Evolutionary conservation across 1,140 invertebrate genomes (phyloP).

Genomic region (Bombus vancouverensis): DNA sequence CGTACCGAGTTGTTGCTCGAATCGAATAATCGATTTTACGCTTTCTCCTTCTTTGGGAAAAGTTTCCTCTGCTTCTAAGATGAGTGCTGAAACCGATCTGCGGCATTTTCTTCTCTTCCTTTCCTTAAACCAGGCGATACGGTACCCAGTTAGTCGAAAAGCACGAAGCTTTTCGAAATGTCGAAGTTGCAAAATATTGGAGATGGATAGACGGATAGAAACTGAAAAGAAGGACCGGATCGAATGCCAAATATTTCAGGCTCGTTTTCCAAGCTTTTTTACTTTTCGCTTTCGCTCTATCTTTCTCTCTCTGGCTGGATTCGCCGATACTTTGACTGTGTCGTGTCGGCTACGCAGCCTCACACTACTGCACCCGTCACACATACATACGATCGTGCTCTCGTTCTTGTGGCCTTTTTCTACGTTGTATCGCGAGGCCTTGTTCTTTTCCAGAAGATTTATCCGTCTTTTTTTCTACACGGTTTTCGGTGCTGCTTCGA

Average conservation of each 20-base stretch:
- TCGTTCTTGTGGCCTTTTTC: background rate
- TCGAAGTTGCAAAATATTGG: constrained; percentile 35
- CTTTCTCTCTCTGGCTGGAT: background rate
- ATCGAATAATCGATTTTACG: constrained; percentile 9
- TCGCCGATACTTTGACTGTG: background rate
- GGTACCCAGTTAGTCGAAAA: constrained; percentile 21
- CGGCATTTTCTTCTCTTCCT: constrained; percentile 5
- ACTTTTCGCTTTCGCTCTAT: constrained; percentile 20
- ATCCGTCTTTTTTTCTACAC: background rate
- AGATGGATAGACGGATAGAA: constrained; percentile 14
- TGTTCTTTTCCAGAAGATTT: constrained; percentile 21
- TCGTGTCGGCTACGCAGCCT: background rate
- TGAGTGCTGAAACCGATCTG: background rate
- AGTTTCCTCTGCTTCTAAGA: constrained; percentile 1
- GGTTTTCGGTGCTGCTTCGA: background rate
- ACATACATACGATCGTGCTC: too few species aligned
- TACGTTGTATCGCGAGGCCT: constrained; percentile 35
- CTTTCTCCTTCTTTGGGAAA: background rate
- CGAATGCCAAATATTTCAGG: constrained; percentile 60
- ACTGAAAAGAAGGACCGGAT: constrained; percentile 22
- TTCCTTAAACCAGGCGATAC: constrained; percentile 31
- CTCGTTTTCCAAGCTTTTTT: constrained; percentile 52
- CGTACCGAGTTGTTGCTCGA: too few species aligned
- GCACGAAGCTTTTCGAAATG: constrained; percentile 13
- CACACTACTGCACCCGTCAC: background rate